A percentile compares a stretch with the other conserved stretches of the same genome.
Evolutionary conservation across 2,113 vertebrate species (phyloP).

Genomic region (Brachyistius frenatus): DNA sequence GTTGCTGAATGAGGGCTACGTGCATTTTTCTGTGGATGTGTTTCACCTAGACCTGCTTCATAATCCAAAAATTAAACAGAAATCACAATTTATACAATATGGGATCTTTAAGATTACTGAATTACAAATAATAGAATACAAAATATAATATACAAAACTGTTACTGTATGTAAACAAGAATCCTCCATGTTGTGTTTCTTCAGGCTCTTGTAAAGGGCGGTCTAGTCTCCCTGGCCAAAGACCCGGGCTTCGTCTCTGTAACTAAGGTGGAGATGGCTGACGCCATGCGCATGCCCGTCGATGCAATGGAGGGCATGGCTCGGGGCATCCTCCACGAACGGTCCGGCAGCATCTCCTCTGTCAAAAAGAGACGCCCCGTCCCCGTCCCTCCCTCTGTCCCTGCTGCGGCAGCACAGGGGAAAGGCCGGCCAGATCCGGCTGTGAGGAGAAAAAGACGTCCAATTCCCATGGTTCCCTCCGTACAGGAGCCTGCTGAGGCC

Average conservation of each 20-base stretch:
- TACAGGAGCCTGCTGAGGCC: slow-evolving; percentile 10
- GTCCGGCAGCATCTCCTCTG: slow-evolving; percentile 40
- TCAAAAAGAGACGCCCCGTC: slow-evolving; percentile 75
- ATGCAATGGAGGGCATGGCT: slow-evolving; percentile 84
- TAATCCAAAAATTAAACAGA: no score
- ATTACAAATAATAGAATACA: no score
- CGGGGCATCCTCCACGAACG: slow-evolving; percentile 81
- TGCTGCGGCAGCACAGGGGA: slow-evolving; percentile 13
- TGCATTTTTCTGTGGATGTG: no score
- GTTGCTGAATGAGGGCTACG: no score
- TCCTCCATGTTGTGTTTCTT: neutral
- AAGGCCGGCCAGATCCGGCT: slow-evolving; percentile 58
- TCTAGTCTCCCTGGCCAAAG: slow-evolving; percentile 79
- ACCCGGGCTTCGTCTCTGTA: slow-evolving; percentile 81
- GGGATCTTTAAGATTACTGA: no score
- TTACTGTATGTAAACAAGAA: neutral
- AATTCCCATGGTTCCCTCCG: slow-evolving; percentile 66
- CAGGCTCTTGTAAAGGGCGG: slow-evolving; percentile 88
- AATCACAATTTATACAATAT: no score
- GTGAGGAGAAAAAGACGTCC: slow-evolving; percentile 79
- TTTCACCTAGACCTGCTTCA: no score
- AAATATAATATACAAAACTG: neutral
- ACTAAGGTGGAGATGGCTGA: slow-evolving; percentile 86
- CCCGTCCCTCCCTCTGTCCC: slow-evolving; percentile 56
- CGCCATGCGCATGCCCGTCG: slow-evolving; percentile 82